A percentile compares a stretch with the other conserved stretches of the same genome.
phyloP scores from a whole-genome alignment of 2,797 vertebrate genomes.

The Hirundo rustica region DNA sequence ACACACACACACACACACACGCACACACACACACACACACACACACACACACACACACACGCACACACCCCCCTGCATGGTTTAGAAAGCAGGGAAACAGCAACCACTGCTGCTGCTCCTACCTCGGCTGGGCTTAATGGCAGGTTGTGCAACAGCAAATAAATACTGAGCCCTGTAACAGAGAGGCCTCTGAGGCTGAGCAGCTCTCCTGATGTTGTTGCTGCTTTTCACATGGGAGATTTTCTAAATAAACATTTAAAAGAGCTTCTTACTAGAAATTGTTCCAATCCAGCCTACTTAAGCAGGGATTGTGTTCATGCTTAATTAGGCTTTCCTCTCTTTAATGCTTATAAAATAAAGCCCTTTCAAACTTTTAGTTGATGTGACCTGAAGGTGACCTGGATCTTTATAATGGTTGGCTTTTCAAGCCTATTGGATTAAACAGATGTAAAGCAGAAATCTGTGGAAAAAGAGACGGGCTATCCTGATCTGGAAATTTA shows the following conservation, averaged over 20 bases:
- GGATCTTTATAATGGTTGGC: conserved; percentile 46
- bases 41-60: not conserved
- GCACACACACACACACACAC: not conserved
- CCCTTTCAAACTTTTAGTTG: conserved; percentile 53
- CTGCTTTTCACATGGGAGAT: conserved; percentile 42
- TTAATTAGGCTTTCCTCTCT: conserved; percentile 63
- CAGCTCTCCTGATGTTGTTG: not conserved
- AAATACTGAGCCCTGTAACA: not conserved
- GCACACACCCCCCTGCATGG: too few species aligned
- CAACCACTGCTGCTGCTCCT: not conserved
- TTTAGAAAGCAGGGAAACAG: not conserved
- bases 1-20: not conserved
- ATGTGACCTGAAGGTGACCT: conserved; percentile 58
- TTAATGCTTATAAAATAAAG: conserved; percentile 64
- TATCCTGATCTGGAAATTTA: conserved; percentile 1
- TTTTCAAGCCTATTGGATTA: conserved; percentile 57
- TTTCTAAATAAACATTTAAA: conserved; percentile 63
- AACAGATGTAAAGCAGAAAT: conserved; percentile 42
- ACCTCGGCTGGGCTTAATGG: not conserved
- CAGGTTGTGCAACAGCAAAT: conserved; percentile 3
- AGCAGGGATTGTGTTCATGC: conserved; percentile 51
- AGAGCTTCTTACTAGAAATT: conserved; percentile 49
- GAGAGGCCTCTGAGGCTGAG: not conserved
- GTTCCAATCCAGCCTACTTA: conserved; percentile 35
- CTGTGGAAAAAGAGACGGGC: conserved; percentile 10